Percentiles rank a stretch among this genome's conserved stretches.
phyloP scores from a whole-genome alignment of 2,888 invertebrate species.

The Parnassius smintheus region DNA sequence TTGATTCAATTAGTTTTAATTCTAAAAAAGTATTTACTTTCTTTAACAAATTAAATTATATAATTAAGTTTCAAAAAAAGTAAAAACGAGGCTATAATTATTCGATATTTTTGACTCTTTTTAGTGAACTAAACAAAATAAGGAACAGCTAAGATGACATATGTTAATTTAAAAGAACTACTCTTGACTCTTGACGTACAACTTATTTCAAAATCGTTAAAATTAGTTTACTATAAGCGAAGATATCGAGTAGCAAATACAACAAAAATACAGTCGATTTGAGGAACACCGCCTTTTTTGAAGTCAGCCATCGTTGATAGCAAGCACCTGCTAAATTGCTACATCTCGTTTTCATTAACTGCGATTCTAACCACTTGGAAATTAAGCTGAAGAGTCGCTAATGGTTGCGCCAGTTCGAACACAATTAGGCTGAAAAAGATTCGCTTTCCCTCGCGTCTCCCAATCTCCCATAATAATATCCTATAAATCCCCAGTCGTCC shows the following conservation, averaged over 20 bases:
- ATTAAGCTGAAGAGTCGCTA: conserved; percentile 23
- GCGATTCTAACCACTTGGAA: conserved; percentile 22
- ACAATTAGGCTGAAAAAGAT: conserved; percentile 36
- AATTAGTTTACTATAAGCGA: too few species aligned
- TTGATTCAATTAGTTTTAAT: too few species aligned
- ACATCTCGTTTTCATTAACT: conserved; percentile 10
- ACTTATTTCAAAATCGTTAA: too few species aligned
- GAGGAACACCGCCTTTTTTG: too few species aligned
- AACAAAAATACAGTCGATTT: background rate
- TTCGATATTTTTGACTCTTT: too few species aligned
- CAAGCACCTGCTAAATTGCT: background rate
- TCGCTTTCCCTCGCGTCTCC: conserved; percentile 33
- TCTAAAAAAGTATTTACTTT: too few species aligned
- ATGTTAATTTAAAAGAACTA: too few species aligned
- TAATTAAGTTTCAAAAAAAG: too few species aligned
- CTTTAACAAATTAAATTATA: too few species aligned
- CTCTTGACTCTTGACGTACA: background rate
- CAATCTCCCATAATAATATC: conserved; percentile 37
- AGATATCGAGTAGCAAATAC: background rate
- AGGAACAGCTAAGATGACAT: too few species aligned
- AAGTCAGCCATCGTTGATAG: background rate
- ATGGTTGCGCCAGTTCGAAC: conserved; percentile 21
- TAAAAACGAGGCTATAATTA: too few species aligned
- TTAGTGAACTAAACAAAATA: too few species aligned
- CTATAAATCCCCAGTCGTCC: conserved; percentile 38